Conservation (phyloP, 2,113 vertebrate species). For the Phocoena sinus region DNA sequence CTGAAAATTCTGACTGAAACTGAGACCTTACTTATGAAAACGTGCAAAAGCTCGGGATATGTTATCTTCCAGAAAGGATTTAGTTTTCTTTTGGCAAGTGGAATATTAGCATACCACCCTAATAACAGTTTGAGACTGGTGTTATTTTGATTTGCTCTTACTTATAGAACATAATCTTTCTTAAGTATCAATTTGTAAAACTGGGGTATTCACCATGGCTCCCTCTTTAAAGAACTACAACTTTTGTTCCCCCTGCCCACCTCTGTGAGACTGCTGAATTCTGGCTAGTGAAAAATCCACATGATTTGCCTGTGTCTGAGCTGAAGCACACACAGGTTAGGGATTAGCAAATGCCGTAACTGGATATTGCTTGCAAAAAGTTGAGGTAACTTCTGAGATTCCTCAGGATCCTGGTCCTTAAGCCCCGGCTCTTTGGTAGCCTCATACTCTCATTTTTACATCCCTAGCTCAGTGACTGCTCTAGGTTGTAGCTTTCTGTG, state of each 20-base stretch:
- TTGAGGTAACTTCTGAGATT: background rate
- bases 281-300: background rate
- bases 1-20: background rate
- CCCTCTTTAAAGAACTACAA: background rate
- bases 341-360: background rate
- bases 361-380: background rate
- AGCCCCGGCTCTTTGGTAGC: background rate
- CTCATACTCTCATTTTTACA: background rate
- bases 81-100: background rate
- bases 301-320: background rate
- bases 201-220: background rate
- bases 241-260: background rate
- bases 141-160: background rate
- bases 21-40: background rate
- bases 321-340: background rate
- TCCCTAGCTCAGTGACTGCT: background rate
- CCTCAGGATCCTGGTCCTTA: background rate
- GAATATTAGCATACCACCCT: background rate
- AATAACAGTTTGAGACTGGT: background rate
- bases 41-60: background rate
- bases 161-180: background rate
- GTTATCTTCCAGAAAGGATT: background rate
- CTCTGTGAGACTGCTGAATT: slow-evolving; percentile 1
- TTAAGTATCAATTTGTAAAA: background rate
- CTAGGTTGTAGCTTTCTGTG: background rate